Evolutionary conservation across 2,797 vertebrate genomes (phyloP).

Genomic region (Muscicapa striata): DNA sequence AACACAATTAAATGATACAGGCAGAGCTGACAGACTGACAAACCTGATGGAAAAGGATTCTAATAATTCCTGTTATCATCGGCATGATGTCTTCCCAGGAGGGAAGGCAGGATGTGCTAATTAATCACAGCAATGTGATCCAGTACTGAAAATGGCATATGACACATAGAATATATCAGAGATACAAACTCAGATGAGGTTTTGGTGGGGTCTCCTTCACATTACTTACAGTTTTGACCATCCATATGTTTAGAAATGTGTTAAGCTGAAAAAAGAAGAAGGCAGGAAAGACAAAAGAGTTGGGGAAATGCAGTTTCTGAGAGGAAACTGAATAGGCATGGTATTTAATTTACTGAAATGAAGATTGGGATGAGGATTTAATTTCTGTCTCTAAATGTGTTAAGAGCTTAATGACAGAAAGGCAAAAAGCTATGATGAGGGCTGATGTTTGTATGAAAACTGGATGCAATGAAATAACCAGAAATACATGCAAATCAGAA

Average conservation of each 20-base stretch:
- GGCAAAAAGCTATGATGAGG: not conserved
- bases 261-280: not conserved
- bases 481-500: not conserved
- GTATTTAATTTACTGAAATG: not conserved
- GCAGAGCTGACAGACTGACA: not conserved
- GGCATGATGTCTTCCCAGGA: not conserved
- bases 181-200: not conserved
- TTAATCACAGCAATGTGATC: not conserved
- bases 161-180: not conserved
- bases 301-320: not conserved
- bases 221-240: not conserved
- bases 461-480: not conserved
- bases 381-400: not conserved
- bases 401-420: not conserved
- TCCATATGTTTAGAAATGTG: not conserved
- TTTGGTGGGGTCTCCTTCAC: not conserved
- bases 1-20: not conserved
- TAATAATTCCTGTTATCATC: not conserved
- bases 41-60: not conserved
- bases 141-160: not conserved
- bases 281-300: not conserved
- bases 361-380: not conserved
- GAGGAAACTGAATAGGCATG: not conserved
- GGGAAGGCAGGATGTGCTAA: not conserved
- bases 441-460: not conserved